These are phyloP conservation scores for Troilus luridus DNA, from an alignment of 2,888 invertebrate species.

Conservation along the genomic window DNA sequence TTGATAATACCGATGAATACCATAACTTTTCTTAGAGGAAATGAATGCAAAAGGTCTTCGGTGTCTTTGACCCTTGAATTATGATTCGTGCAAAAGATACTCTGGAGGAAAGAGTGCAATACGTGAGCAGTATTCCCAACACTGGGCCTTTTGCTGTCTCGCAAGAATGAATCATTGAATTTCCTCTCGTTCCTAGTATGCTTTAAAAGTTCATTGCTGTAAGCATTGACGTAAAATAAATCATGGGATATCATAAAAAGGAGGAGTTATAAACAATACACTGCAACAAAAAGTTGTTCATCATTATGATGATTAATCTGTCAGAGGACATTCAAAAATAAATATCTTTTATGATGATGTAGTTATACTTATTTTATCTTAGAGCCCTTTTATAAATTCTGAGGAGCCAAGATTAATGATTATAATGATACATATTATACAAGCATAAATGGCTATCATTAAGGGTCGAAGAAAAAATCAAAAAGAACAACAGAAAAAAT, in stretches of 20 bases:
- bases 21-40: background rate
- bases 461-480: background rate
- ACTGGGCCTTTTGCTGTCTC: background rate
- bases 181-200: background rate
- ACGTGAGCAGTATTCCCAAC: background rate
- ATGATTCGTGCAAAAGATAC: background rate
- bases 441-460: background rate
- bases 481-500: background rate
- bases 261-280: background rate
- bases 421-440: slow-evolving; percentile 11
- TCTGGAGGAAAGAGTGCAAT: background rate
- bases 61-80: slow-evolving; percentile 30
- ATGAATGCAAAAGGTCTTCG: background rate
- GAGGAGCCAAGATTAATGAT: background rate
- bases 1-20: background rate
- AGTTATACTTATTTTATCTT: background rate
- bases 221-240: background rate
- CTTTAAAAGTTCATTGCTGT: background rate
- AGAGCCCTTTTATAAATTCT: background rate
- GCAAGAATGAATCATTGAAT: background rate
- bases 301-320: background rate
- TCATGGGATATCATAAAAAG: background rate
- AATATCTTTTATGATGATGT: background rate
- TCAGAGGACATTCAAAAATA: background rate
- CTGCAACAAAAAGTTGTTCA: background rate